Conservation (phyloP, 1,140 invertebrate species). For the Drosophila ambigua region DNA sequence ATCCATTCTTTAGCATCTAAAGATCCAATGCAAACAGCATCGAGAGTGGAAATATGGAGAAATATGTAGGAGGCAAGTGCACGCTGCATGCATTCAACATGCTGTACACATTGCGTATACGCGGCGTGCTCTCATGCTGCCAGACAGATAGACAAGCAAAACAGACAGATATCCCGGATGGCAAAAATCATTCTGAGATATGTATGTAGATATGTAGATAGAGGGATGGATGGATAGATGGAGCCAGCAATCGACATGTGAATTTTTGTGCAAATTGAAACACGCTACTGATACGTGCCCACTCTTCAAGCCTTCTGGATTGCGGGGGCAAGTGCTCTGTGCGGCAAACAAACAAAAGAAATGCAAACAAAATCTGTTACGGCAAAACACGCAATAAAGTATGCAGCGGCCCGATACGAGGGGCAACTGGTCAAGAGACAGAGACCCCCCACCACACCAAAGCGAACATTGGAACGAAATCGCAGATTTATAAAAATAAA, state of each 20-base stretch:
- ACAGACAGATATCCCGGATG: conserved; percentile 35
- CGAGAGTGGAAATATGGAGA: conserved; percentile 44
- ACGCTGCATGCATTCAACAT: not conserved
- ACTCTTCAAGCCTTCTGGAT: not conserved
- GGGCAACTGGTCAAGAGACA: conserved; percentile 19
- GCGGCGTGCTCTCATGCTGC: conserved; percentile 24
- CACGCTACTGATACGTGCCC: conserved; percentile 69
- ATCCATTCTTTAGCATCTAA: not conserved
- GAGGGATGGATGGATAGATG: conserved; percentile 42
- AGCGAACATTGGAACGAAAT: not conserved
- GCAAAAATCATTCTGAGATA: conserved; percentile 72
- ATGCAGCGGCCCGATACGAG: conserved; percentile 40
- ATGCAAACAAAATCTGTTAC: conserved; percentile 68
- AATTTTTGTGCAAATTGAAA: conserved; percentile 78
- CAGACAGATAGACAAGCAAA: conserved; percentile 32
- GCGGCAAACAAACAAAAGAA: conserved; percentile 67
- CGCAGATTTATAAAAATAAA: too few species aligned
- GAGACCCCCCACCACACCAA: not conserved
- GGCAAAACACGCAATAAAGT: conserved; percentile 72
- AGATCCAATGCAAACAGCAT: conserved; percentile 11
- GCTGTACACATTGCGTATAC: conserved; percentile 42
- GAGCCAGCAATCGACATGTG: conserved; percentile 70
- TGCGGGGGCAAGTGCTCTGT: not conserved
- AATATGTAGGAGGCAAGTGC: conserved; percentile 44
- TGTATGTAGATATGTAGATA: conserved; percentile 25